Evolutionary conservation across 2,797 vertebrate species (phyloP).

Genomic region (Cyprinella venusta): DNA sequence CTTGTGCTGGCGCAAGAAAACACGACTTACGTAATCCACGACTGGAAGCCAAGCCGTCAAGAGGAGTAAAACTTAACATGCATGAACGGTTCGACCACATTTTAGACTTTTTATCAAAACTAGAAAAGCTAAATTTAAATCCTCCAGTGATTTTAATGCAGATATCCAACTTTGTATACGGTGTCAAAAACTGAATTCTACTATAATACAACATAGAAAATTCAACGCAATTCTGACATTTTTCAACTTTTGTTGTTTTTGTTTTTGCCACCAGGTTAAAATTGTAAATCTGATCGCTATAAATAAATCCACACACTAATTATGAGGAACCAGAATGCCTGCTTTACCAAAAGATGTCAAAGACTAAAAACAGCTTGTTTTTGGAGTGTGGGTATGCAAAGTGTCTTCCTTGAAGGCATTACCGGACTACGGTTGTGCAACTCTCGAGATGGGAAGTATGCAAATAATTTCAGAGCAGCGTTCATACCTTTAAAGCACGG

Average conservation of each 20-base stretch:
- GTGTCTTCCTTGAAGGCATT: conserved; percentile 9
- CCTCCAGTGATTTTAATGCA: background rate
- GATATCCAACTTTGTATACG: background rate
- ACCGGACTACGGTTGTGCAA: conserved; percentile 20
- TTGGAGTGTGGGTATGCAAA: background rate
- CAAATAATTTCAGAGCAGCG: conserved; percentile 1
- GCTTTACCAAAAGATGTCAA: background rate
- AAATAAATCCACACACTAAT: background rate
- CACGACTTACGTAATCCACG: conserved; percentile 41
- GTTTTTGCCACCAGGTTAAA: background rate
- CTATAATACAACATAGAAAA: background rate
- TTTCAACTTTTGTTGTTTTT: background rate
- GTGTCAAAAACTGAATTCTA: background rate
- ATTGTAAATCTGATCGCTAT: background rate
- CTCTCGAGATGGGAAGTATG: conserved; percentile 15
- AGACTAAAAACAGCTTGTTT: background rate
- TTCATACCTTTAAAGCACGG: conserved; percentile 54
- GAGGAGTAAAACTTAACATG: background rate
- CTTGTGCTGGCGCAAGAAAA: conserved; percentile 52
- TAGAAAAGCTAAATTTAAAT: background rate
- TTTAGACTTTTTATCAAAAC: background rate
- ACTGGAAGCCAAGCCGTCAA: conserved; percentile 32
- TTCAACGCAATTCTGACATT: background rate
- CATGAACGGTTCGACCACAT: conserved; percentile 9
- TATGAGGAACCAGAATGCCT: background rate